Percentiles rank a stretch among this genome's conserved stretches.
phyloP scores from a whole-genome alignment of 2,797 vertebrate species.

The Anableps anableps region DNA sequence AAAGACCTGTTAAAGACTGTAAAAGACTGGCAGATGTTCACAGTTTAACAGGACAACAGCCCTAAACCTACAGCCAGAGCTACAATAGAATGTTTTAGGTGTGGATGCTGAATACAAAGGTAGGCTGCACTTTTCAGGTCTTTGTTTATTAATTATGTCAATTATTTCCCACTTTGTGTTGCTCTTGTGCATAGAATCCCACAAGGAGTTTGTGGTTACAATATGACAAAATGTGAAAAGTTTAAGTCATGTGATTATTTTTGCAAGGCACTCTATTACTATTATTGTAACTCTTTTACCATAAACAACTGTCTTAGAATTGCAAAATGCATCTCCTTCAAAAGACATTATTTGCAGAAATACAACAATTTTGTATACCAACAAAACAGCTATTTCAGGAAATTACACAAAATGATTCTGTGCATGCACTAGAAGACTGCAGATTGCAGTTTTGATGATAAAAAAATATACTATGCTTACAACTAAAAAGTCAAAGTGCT shows the following conservation, averaged over 20 bases:
- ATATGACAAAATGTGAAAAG: constrained; percentile 8
- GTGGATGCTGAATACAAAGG: too few relatives aligned
- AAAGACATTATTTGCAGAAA: constrained; percentile 7
- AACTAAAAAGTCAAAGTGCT: not conserved
- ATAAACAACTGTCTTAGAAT: constrained; percentile 18
- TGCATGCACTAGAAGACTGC: not conserved
- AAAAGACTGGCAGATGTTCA: not conserved
- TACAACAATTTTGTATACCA: not conserved
- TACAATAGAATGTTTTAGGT: too few relatives aligned
- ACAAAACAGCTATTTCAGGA: not conserved
- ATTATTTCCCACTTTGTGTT: not conserved
- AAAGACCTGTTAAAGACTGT: not conserved
- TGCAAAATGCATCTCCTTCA: not conserved
- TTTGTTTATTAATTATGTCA: not conserved
- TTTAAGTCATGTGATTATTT: not conserved
- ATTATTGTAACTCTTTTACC: constrained; percentile 19
- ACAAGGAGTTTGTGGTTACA: too few relatives aligned
- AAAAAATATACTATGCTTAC: not conserved
- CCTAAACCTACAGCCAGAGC: not conserved
- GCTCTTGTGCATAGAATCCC: not conserved
- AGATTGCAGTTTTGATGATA: not conserved
- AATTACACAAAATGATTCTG: not conserved
- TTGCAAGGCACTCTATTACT: not conserved
- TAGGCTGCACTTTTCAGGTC: not conserved
- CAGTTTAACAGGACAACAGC: not conserved